phyloP scores from a whole-genome alignment of 2,797 vertebrate genomes.

The Novumbra hubbsi region DNA sequence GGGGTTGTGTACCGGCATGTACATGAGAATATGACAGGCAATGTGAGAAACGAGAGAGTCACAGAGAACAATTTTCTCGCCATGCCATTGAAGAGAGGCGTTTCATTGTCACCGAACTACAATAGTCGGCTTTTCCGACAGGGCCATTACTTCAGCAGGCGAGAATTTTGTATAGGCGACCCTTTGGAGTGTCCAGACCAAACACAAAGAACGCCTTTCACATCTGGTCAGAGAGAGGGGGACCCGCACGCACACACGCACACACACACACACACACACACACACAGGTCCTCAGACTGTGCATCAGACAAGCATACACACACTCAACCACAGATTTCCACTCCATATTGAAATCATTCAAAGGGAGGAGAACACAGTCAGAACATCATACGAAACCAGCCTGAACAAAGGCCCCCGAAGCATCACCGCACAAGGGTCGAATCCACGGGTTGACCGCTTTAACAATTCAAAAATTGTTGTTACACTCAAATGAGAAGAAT shows the following conservation, averaged over 20 bases:
- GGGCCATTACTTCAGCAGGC: constrained; percentile 93
- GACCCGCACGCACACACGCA: constrained; percentile 49
- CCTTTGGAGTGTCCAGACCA: constrained; percentile 71
- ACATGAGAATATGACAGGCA: constrained; percentile 79
- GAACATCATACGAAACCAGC: constrained; percentile 43
- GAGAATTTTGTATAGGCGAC: constrained; percentile 90
- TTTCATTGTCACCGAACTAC: constrained; percentile 81
- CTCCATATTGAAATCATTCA: constrained; percentile 53
- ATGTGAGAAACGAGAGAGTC: constrained; percentile 74
- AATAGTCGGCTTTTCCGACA: constrained; percentile 81
- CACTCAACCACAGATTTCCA: constrained; percentile 56
- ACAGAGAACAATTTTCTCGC: constrained; percentile 80
- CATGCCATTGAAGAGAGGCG: constrained; percentile 76
- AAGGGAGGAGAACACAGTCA: constrained; percentile 51
- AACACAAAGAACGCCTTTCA: constrained; percentile 80
- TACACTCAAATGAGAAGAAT: not conserved
- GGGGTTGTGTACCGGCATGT: constrained; percentile 78
- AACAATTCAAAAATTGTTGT: not conserved
- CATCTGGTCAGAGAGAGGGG: constrained; percentile 66
- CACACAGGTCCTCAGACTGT: not conserved
- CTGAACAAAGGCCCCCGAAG: constrained; percentile 42
- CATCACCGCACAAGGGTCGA: not conserved
- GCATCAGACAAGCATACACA: not conserved
- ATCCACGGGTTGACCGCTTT: not conserved
- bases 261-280: constrained; percentile 24